These are phyloP conservation scores for Bothrops alternatus DNA, from an alignment of 2,797 vertebrate species.

Conservation along the genomic window DNA sequence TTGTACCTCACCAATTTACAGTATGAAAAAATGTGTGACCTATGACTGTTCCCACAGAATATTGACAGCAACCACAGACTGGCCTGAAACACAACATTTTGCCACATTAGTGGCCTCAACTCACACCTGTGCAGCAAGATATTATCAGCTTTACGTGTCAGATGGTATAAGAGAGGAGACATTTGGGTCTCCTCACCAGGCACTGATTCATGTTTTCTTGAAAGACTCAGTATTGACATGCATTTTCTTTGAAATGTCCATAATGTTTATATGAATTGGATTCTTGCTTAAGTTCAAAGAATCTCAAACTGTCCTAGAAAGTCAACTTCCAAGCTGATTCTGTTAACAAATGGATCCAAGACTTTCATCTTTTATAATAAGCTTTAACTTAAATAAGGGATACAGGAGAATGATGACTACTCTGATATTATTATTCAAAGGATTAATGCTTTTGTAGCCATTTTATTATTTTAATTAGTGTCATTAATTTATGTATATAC, in stretches of 20 bases:
- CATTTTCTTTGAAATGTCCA: not conserved
- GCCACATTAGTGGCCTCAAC: not conserved
- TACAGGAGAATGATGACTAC: not conserved
- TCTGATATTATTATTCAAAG: not conserved
- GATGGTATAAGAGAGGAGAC: not conserved
- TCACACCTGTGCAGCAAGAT: not conserved
- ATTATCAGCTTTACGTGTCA: not conserved
- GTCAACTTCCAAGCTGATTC: not conserved
- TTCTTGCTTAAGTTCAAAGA: not conserved
- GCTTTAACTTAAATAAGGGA: not conserved
- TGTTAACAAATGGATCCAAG: not conserved
- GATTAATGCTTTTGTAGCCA: not conserved
- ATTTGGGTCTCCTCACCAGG: not conserved
- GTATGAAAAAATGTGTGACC: constrained; percentile 53
- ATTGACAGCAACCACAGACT: constrained; percentile 42
- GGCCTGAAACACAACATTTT: constrained; percentile 34
- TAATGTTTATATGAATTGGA: not conserved
- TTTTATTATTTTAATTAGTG: not conserved
- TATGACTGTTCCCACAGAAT: constrained; percentile 25
- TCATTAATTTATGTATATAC: not conserved
- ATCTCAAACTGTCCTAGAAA: not conserved
- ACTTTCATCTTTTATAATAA: not conserved
- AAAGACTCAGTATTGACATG: not conserved
- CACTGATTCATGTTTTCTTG: not conserved
- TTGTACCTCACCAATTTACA: constrained; percentile 34